phyloP scores from a whole-genome alignment of 2,113 vertebrate genomes.

The Lampris megalopsis region DNA sequence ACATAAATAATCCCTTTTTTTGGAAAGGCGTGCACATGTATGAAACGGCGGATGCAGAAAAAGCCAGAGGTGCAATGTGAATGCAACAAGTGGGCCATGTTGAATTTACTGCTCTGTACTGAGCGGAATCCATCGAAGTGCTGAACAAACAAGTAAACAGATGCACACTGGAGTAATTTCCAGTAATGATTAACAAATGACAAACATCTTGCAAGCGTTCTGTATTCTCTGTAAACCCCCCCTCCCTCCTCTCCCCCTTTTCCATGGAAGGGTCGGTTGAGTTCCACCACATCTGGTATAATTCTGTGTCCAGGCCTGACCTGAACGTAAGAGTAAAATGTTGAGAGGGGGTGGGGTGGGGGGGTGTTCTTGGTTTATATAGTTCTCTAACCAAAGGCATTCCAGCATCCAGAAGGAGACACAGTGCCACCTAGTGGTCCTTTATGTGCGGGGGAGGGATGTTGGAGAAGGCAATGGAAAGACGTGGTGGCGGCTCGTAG shows the following conservation, averaged over 20 bases:
- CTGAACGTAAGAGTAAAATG: conserved; percentile 53
- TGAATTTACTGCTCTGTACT: no score
- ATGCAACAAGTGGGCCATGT: no score
- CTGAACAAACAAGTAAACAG: neutral
- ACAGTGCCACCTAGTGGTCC: conserved; percentile 71
- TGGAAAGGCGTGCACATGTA: no score
- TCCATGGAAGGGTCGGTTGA: conserved; percentile 33
- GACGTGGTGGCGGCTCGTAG: neutral
- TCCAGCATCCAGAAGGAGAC: conserved; percentile 35
- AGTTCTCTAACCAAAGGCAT: neutral
- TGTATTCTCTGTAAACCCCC: conserved; percentile 17
- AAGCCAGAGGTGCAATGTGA: no score
- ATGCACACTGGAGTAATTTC: conserved; percentile 21
- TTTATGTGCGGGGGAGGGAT: neutral
- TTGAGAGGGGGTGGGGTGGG: neutral
- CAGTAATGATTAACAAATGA: conserved; percentile 57
- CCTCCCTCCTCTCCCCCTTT: neutral
- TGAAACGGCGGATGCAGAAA: no score
- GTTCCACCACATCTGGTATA: conserved; percentile 64
- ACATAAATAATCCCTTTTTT: no score
- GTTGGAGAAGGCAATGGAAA: conserved; percentile 50
- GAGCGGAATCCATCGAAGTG: no score
- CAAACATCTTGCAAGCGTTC: conserved; percentile 42
- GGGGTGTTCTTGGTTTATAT: neutral
- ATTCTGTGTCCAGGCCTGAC: conserved; percentile 41